Percentiles rank a stretch among this genome's conserved stretches.
These are phyloP conservation scores for Chionodraco myersi DNA, from an alignment of 2,113 vertebrate genomes.

Conservation along the genomic window DNA sequence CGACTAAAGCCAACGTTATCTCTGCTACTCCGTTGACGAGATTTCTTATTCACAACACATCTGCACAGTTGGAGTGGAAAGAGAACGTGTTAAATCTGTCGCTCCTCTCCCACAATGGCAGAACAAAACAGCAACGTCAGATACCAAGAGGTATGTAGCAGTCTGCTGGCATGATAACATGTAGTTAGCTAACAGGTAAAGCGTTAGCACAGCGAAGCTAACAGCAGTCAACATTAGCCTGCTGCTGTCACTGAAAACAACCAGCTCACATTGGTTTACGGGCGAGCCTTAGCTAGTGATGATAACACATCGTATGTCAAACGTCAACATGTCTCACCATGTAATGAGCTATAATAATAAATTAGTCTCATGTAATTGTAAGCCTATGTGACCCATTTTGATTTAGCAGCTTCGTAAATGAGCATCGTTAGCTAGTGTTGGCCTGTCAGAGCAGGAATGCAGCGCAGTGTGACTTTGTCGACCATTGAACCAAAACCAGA, in stretches of 20 bases:
- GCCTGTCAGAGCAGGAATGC: background rate
- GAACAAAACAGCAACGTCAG: conserved; percentile 81
- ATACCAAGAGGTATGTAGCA: conserved; percentile 82
- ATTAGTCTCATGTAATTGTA: background rate
- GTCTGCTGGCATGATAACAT: conserved; percentile 5
- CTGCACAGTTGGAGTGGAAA: conserved; percentile 2
- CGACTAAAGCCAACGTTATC: conserved; percentile 39
- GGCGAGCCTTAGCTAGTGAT: background rate
- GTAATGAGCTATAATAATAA: no score
- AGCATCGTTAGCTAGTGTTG: background rate
- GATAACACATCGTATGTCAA: background rate
- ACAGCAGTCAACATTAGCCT: conserved; percentile 28
- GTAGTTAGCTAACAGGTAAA: conserved; percentile 31
- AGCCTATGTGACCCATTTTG: background rate
- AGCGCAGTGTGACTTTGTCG: conserved; percentile 1
- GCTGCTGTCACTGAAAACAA: conserved; percentile 41
- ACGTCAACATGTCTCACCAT: no score
- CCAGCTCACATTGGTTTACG: conserved; percentile 38
- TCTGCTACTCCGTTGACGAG: conserved; percentile 22
- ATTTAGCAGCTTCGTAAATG: conserved; percentile 3
- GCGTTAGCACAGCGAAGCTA: conserved; percentile 35
- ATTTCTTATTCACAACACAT: background rate
- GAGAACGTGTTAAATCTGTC: conserved; percentile 5
- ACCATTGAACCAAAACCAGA: background rate
- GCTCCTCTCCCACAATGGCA: conserved; percentile 72